phyloP scores from a whole-genome alignment of 2,888 invertebrate species.

The Coelinius sp. region DNA sequence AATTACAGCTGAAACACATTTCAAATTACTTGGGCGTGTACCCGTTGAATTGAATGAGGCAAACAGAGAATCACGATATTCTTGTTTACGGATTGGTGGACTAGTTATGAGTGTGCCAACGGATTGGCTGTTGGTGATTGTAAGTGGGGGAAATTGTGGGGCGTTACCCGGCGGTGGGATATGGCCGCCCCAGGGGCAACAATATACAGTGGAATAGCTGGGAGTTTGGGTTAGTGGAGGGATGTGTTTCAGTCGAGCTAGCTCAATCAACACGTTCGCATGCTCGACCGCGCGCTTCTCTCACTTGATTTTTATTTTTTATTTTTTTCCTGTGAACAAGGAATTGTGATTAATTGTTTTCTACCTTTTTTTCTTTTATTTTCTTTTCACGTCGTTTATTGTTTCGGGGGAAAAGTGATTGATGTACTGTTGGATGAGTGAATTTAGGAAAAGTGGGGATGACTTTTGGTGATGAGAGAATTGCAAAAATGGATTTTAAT shows the following conservation, averaged over 20 bases:
- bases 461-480: not conserved
- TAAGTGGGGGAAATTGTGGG: slow-evolving; percentile 51
- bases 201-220: slow-evolving; percentile 44
- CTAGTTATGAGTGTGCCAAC: slow-evolving; percentile 12
- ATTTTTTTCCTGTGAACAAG: not conserved
- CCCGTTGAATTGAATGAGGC: slow-evolving; percentile 49
- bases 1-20: slow-evolving; percentile 70
- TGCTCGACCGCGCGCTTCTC: slow-evolving; percentile 28
- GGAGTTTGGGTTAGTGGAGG: slow-evolving; percentile 44
- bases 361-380: not conserved
- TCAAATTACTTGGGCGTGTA: slow-evolving; percentile 69
- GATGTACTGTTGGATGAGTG: not conserved
- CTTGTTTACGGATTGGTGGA: slow-evolving; percentile 52
- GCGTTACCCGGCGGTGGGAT: slow-evolving; percentile 59
- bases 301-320: not conserved
- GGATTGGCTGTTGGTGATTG: slow-evolving; percentile 50
- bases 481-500: not conserved
- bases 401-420: not conserved
- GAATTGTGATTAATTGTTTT: not conserved
- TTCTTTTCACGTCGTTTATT: too few species aligned
- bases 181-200: slow-evolving; percentile 67
- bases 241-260: slow-evolving; percentile 61
- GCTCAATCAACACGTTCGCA: slow-evolving; percentile 57
- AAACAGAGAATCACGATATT: slow-evolving; percentile 51
- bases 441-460: not conserved